Base-by-base conservation (phyloP, 2,113 vertebrate species). In the Chaetodon trifascialis region DNA sequence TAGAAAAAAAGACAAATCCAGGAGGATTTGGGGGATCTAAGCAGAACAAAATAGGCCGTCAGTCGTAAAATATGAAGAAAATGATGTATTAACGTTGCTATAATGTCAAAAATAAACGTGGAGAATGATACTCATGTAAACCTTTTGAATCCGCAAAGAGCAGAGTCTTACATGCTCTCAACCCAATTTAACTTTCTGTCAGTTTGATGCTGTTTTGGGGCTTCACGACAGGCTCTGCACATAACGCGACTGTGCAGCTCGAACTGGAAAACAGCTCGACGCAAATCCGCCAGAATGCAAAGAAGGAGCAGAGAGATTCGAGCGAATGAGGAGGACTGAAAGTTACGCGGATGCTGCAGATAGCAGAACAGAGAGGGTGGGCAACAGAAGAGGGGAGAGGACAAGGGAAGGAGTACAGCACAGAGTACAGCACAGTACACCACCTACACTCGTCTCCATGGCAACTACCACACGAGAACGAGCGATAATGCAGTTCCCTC, bases 401-500 rank as follows among this genome's bases (percentile, higher is more conserved):
- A 92, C 81, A 77, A 84, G 88, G 87, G 83, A 91, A 88, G 86
- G 77, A 88, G 91, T 90, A 90, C 84, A 86, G 86, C 88, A 78
- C 71, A 42, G 80, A 91, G 90, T 89, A 90, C 88, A 89, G 93
- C 91, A 91, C 88, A 82, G 89, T 84, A 91, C 93, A 93, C 92
- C 93, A 93, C 93, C 93, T 94, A 94, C 93, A 93, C 92, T 91
- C 40, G 86, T 94, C 88, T 69, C 92, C 93, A 94, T 94, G 90
- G 93, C 90, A 94, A 94, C 93, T 92, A 91, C 92, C 93, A 92
- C 90, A 92, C 88, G 89, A 91, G 92, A 93, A 89, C 73, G 47
- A 91, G 91, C 72, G 89, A 90, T 91, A 92, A 93, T 91, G 88
- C 91, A 88, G 88, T 88, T 91, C 84, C 67, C 77, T 11, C 85